These are phyloP conservation scores for Brachionus rubens DNA, from an alignment of 1,140 invertebrate genomes.

Conservation along the genomic window DNA sequence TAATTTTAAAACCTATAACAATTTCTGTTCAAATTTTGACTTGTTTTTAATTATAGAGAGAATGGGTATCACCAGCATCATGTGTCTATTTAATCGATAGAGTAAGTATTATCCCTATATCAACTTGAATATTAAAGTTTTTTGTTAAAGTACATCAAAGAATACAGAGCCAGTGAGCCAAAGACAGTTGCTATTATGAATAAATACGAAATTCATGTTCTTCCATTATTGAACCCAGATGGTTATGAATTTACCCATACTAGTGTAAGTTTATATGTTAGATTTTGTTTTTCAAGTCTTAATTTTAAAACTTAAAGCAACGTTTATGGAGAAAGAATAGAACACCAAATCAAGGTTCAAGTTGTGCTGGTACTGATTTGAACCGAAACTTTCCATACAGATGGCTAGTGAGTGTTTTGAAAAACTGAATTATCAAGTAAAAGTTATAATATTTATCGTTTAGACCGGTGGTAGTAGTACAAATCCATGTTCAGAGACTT, in stretches of 20 bases:
- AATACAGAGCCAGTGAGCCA: slow-evolving; percentile 3
- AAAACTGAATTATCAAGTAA: background rate
- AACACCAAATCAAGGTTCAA: background rate
- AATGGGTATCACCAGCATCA: slow-evolving; percentile 17
- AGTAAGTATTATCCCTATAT: background rate
- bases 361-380: slow-evolving; percentile 41
- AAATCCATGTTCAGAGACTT: slow-evolving; percentile 44
- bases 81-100: slow-evolving; percentile 36
- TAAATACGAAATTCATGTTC: slow-evolving; percentile 26
- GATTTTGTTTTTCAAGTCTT: background rate
- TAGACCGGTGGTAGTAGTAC: slow-evolving; percentile 21
- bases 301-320: background rate
- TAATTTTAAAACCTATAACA: background rate
- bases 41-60: background rate
- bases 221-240: slow-evolving; percentile 44
- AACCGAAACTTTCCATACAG: slow-evolving; percentile 27
- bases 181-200: slow-evolving; percentile 3
- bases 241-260: slow-evolving; percentile 23
- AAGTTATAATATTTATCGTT: background rate
- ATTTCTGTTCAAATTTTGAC: background rate
- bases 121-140: background rate
- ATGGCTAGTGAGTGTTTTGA: slow-evolving; percentile 22
- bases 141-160: background rate
- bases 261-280: background rate
- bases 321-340: slow-evolving; percentile 48